Conservation (phyloP, 1,140 invertebrate genomes). For the Wiebesia pumilae region DNA sequence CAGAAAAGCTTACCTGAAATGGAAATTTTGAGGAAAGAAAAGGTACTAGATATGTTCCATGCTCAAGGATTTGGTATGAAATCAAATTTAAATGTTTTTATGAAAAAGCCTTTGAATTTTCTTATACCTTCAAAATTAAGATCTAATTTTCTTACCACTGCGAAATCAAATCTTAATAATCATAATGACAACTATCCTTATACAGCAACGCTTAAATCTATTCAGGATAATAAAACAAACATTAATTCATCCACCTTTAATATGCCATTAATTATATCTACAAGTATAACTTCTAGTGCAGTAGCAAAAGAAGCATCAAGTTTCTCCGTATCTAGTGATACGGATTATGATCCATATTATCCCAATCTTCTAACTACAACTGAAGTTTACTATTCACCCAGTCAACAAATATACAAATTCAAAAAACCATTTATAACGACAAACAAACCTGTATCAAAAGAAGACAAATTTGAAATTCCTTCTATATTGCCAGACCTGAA, state of each 20-base stretch:
- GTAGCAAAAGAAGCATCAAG: slow-evolving; percentile 60
- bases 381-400: slow-evolving; percentile 62
- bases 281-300: background rate
- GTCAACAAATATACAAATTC: background rate
- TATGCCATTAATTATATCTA: background rate
- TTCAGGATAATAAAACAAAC: slow-evolving; percentile 55
- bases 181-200: slow-evolving; percentile 60
- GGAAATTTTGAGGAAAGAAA: slow-evolving; percentile 4
- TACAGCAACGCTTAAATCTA: slow-evolving; percentile 61
- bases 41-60: background rate
- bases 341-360: slow-evolving; percentile 67
- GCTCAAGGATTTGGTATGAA: background rate
- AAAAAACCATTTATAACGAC: slow-evolving; percentile 39
- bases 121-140: slow-evolving; percentile 25
- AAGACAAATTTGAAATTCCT: slow-evolving; percentile 59
- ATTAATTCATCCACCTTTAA: background rate
- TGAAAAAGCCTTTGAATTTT: background rate
- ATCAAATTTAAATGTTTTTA: background rate
- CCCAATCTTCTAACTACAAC: slow-evolving; percentile 60
- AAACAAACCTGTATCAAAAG: slow-evolving; percentile 21
- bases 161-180: slow-evolving; percentile 42
- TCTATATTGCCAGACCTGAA: slow-evolving; percentile 64
- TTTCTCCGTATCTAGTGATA: slow-evolving; percentile 57
- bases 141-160: background rate
- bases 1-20: background rate